Evolutionary conservation across 1,140 invertebrate genomes (phyloP).

Genomic region (Camponotus pennsylvanicus): DNA sequence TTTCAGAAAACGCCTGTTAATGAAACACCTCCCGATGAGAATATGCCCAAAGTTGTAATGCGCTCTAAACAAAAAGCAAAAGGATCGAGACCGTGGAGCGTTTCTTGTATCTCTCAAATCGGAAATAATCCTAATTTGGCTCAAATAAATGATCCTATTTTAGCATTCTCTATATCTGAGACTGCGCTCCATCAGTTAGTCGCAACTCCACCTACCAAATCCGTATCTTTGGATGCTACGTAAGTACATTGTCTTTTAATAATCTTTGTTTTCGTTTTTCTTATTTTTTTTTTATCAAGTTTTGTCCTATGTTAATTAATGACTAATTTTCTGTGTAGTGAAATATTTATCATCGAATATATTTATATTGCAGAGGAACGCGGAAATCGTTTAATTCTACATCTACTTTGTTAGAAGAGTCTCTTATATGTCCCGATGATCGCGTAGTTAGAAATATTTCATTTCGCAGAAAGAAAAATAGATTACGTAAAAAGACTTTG

Average conservation of each 20-base stretch:
- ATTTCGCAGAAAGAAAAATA: constrained; percentile 89
- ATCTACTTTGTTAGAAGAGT: constrained; percentile 83
- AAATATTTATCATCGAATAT: neutral
- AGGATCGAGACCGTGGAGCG: constrained; percentile 92
- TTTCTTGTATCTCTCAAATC: constrained; percentile 92
- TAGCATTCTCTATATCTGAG: constrained; percentile 93
- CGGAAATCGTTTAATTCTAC: constrained; percentile 82
- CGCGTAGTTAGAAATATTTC: constrained; percentile 85
- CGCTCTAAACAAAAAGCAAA: constrained; percentile 84
- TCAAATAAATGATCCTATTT: constrained; percentile 82
- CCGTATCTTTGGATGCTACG: constrained; percentile 82
- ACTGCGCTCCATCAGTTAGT: constrained; percentile 92
- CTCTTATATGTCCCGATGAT: constrained; percentile 80
- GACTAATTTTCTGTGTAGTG: neutral
- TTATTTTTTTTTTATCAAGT: neutral
- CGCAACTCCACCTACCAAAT: constrained; percentile 81
- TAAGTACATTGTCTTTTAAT: constrained; percentile 72
- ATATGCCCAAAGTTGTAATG: constrained; percentile 84
- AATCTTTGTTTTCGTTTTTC: neutral
- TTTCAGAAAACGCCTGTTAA: constrained; percentile 78
- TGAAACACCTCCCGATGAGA: constrained; percentile 74
- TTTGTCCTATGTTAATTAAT: neutral
- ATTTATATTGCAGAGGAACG: constrained; percentile 78
- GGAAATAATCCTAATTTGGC: constrained; percentile 72
- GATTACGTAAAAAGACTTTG: constrained; percentile 88